These are phyloP conservation scores for Stigmatopora argus DNA, from an alignment of 2,113 vertebrate genomes.

Conservation along the genomic window DNA sequence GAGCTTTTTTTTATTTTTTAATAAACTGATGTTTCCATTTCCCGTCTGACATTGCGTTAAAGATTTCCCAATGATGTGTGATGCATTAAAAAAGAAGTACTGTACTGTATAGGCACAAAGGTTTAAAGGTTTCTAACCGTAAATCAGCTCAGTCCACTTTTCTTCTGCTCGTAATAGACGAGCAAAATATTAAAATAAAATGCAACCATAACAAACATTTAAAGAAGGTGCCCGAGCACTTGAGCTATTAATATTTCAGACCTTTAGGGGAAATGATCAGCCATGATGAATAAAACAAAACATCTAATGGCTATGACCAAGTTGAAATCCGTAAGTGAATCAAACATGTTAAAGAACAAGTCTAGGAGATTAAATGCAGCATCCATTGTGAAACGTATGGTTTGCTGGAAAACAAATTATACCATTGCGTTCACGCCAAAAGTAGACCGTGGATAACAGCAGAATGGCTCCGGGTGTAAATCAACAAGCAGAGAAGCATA, in stretches of 20 bases:
- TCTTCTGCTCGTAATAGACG: slow-evolving; percentile 2
- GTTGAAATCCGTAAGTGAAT: slow-evolving; percentile 25
- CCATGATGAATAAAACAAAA: slow-evolving; percentile 54
- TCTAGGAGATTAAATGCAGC: not conserved
- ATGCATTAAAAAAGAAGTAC: not conserved
- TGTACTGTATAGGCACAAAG: not conserved
- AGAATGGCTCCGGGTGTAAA: not conserved
- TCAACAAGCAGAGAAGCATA: not conserved
- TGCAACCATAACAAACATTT: slow-evolving; percentile 31
- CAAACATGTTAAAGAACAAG: slow-evolving; percentile 20
- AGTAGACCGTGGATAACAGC: not conserved
- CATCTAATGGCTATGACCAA: slow-evolving; percentile 37
- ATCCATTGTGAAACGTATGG: not conserved
- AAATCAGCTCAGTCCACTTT: not conserved
- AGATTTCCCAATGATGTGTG: not conserved
- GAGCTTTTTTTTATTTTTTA: too few relatives aligned
- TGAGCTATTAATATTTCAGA: slow-evolving; percentile 69
- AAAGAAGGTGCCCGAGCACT: slow-evolving; percentile 29
- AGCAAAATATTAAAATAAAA: not conserved
- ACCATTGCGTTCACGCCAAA: not conserved
- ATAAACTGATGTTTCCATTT: not conserved
- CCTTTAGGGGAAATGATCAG: slow-evolving; percentile 39
- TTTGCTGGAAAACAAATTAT: not conserved
- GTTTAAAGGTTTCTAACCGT: not conserved
- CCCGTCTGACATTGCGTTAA: not conserved